A percentile compares a stretch with the other conserved stretches of the same genome.
These are phyloP conservation scores for Latrodectus hesperus DNA, from an alignment of 2,888 invertebrate species.

Conservation along the genomic window DNA sequence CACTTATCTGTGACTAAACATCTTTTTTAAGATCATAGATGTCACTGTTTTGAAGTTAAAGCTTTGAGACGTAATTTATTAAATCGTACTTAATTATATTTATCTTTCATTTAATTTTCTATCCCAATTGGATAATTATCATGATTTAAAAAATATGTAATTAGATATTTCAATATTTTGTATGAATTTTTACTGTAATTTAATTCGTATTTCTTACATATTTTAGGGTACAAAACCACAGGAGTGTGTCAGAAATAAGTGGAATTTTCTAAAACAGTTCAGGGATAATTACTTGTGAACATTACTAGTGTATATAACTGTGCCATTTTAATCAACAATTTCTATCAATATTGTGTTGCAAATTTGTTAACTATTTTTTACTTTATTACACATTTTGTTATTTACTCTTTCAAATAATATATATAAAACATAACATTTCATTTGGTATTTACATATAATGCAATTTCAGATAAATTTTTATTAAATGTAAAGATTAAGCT, in stretches of 20 bases:
- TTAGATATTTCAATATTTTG: background rate
- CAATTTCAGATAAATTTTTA: too few species aligned
- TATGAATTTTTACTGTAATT: background rate
- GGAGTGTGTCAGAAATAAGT: slow-evolving; percentile 39
- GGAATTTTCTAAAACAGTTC: slow-evolving; percentile 43
- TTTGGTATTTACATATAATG: too few species aligned
- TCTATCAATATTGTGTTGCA: too few species aligned
- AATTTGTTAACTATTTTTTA: too few species aligned
- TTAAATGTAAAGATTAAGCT: too few species aligned
- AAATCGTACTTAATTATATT: background rate
- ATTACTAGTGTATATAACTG: background rate
- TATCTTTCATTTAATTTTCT: background rate
- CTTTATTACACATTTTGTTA: too few species aligned
- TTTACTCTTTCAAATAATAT: too few species aligned
- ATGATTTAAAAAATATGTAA: background rate
- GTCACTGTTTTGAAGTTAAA: background rate
- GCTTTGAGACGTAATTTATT: background rate
- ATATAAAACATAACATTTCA: too few species aligned
- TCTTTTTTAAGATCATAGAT: background rate
- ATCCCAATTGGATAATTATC: background rate
- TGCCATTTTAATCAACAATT: too few species aligned
- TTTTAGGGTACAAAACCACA: slow-evolving; percentile 54
- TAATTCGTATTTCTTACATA: background rate
- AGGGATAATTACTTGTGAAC: slow-evolving; percentile 21
- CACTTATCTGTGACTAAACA: too few species aligned